Percentiles rank a stretch among this genome's conserved stretches.
These are phyloP conservation scores for Pagrus major DNA, from an alignment of 2,113 vertebrate species.

Conservation along the genomic window DNA sequence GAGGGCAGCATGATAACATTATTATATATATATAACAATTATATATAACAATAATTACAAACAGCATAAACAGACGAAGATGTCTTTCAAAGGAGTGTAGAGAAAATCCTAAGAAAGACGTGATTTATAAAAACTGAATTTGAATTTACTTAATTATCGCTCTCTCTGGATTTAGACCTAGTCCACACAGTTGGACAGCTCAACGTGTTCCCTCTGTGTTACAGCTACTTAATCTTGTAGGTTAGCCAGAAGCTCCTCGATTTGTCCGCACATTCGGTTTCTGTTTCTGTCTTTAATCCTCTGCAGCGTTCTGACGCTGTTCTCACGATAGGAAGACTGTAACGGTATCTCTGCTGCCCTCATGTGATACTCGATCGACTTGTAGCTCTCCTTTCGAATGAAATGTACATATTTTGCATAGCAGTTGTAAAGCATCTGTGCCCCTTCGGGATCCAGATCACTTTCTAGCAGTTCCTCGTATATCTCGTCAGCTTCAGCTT, in stretches of 20 bases:
- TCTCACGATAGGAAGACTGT: neutral
- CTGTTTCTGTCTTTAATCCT: conserved; percentile 23
- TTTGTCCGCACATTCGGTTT: conserved; percentile 51
- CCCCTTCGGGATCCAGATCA: conserved; percentile 14
- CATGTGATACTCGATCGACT: conserved; percentile 54
- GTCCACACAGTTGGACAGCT: no score
- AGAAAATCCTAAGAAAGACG: no score
- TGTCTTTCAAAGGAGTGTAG: no score
- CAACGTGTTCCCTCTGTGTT: no score
- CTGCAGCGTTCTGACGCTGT: conserved; percentile 51
- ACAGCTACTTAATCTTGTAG: no score
- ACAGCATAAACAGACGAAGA: no score
- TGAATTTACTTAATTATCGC: no score
- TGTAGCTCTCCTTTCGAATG: neutral
- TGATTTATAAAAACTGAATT: no score
- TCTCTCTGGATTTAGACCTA: no score
- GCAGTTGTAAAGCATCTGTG: conserved; percentile 57
- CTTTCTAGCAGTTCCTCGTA: conserved; percentile 45
- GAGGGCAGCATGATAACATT: no score
- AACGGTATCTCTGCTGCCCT: conserved; percentile 48
- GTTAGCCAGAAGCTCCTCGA: conserved; percentile 47
- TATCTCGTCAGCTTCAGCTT: conserved; percentile 28
- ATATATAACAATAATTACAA: no score
- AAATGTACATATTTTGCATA: conserved; percentile 59
- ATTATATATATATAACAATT: no score